phyloP scores from a whole-genome alignment of 2,888 invertebrate genomes.

The Pyrgus malvae region DNA sequence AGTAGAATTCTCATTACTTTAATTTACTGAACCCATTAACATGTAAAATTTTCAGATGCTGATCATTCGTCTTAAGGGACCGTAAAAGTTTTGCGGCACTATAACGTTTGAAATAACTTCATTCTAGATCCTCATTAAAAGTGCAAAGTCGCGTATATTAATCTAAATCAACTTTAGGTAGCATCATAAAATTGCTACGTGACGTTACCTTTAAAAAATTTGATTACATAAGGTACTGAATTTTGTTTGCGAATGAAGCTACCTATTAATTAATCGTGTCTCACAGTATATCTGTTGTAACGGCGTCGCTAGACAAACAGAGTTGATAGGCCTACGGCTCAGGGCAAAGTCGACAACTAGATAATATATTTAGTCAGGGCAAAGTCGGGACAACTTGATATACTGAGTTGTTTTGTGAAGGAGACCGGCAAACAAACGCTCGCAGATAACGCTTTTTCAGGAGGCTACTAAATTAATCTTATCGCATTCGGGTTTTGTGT shows the following conservation, averaged over 20 bases:
- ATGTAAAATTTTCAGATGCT: too few relatives aligned
- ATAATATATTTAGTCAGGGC: too few relatives aligned
- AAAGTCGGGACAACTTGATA: conserved; percentile 71
- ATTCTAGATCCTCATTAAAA: too few relatives aligned
- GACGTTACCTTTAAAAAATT: background rate
- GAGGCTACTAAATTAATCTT: conserved; percentile 67
- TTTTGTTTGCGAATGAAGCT: conserved; percentile 13
- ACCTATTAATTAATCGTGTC: conserved; percentile 32
- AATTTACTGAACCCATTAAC: too few relatives aligned
- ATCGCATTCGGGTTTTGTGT: conserved; percentile 45
- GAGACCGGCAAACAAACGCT: conserved; percentile 64
- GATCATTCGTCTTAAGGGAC: too few relatives aligned
- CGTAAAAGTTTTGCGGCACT: too few relatives aligned
- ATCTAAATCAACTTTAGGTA: too few relatives aligned
- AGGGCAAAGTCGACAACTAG: too few relatives aligned
- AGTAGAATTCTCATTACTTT: too few relatives aligned
- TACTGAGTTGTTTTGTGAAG: conserved; percentile 70
- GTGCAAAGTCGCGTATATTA: too few relatives aligned
- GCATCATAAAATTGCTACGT: too few relatives aligned
- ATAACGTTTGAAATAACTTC: too few relatives aligned
- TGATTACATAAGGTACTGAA: background rate
- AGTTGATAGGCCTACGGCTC: conserved; percentile 58
- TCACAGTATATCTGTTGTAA: conserved; percentile 45
- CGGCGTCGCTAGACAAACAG: conserved; percentile 60
- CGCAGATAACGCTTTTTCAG: conserved; percentile 58